Conservation (phyloP, 2,797 vertebrate species). For the Sardinella longiceps region DNA sequence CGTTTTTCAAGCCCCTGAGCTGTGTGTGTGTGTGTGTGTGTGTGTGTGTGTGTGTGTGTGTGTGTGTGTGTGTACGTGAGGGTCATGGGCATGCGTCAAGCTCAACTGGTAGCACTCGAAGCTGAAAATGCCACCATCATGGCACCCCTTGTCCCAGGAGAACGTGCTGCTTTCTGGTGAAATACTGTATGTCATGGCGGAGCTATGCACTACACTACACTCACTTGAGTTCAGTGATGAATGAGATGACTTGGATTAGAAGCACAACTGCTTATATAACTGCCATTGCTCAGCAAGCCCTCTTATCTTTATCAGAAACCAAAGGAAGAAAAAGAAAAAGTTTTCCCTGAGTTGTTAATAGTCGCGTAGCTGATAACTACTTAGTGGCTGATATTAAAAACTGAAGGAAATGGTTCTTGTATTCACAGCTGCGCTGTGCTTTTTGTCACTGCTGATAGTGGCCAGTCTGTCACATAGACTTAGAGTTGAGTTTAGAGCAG, state of each 20-base stretch:
- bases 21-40: not conserved
- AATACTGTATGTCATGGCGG: not conserved
- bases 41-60: conserved; percentile 4
- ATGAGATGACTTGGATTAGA: not conserved
- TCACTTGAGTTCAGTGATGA: not conserved
- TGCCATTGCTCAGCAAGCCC: not conserved
- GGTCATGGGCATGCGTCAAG: not conserved
- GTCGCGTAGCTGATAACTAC: not conserved
- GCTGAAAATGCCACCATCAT: not conserved
- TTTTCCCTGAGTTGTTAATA: not conserved
- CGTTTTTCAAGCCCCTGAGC: not conserved
- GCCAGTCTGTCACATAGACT: not conserved
- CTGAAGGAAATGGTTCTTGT: not conserved
- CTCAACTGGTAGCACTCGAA: conserved; percentile 22
- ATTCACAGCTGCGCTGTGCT: not conserved
- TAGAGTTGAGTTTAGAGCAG: not conserved
- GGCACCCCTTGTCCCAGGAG: not conserved
- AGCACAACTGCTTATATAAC: not conserved
- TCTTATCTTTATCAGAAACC: not conserved
- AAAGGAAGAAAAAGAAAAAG: not conserved
- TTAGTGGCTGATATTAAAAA: not conserved
- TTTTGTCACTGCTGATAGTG: conserved; percentile 6
- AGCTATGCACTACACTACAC: not conserved
- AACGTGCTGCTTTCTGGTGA: not conserved
- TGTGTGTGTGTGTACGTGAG: not conserved